Conservation (phyloP, 2,113 vertebrate species). For the Hydrochoerus hydrochaeris region DNA sequence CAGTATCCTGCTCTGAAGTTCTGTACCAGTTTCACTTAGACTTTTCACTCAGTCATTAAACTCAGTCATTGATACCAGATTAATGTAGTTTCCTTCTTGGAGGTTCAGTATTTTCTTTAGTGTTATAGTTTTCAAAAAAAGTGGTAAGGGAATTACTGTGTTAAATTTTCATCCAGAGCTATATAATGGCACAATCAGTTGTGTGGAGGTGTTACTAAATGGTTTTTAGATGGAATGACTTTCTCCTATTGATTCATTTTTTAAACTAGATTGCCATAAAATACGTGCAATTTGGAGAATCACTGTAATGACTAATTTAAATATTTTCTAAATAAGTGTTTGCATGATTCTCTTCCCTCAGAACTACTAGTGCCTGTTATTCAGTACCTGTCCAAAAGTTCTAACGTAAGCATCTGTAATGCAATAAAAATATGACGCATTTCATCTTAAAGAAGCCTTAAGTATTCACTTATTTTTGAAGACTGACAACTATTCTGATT, state of each 20-base stretch:
- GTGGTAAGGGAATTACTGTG: neutral
- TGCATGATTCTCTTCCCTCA: neutral
- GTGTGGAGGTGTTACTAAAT: neutral
- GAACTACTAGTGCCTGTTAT: slow-evolving; percentile 60
- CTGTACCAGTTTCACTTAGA: neutral
- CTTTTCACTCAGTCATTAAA: neutral
- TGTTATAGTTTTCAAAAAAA: slow-evolving; percentile 32
- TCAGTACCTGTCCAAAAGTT: slow-evolving; percentile 62
- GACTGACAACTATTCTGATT: neutral
- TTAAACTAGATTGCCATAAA: slow-evolving; percentile 49
- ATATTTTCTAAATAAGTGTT: slow-evolving; percentile 69
- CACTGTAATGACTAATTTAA: slow-evolving; percentile 54
- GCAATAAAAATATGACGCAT: slow-evolving; percentile 2
- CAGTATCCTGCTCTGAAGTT: too few species aligned
- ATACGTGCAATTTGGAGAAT: slow-evolving; percentile 61
- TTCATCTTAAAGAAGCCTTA: slow-evolving; percentile 13
- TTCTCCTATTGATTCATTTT: slow-evolving; percentile 51
- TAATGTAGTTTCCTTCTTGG: neutral
- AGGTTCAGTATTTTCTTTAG: slow-evolving; percentile 33
- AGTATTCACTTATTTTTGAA: slow-evolving; percentile 34
- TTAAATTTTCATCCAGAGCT: slow-evolving; percentile 21
- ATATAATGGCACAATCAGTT: neutral
- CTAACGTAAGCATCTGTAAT: neutral
- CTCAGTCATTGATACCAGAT: neutral
- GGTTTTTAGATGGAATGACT: slow-evolving; percentile 42